phyloP scores from a whole-genome alignment of 2,797 vertebrate species.

The Choloepus didactylus region DNA sequence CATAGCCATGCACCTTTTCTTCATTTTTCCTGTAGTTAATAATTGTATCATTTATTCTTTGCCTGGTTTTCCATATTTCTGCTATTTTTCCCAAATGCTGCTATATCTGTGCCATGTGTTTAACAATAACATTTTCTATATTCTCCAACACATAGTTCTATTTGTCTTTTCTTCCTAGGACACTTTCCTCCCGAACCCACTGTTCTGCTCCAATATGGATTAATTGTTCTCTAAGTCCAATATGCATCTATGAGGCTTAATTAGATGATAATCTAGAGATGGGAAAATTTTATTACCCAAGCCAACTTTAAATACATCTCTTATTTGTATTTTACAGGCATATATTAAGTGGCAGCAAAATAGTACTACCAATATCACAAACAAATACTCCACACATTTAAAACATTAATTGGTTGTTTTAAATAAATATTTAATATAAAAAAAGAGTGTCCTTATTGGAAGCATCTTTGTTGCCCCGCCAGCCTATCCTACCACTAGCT shows the following conservation, averaged over 20 bases:
- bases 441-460: background rate
- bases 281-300: background rate
- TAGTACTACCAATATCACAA: background rate
- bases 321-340: background rate
- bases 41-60: background rate
- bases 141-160: background rate
- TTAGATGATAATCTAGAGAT: background rate
- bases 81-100: background rate
- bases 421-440: background rate
- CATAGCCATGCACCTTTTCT: background rate
- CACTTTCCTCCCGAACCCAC: background rate
- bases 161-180: background rate
- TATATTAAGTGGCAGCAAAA: background rate
- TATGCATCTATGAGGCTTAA: background rate
- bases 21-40: constrained; percentile 27
- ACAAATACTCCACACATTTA: background rate
- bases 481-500: background rate
- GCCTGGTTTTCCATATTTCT: background rate
- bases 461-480: background rate
- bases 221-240: background rate
- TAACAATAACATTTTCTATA: background rate
- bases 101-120: background rate
- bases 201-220: background rate
- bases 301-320: background rate
- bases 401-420: background rate